phyloP scores from a whole-genome alignment of 2,113 vertebrate species.

The Pterocles burchelli region DNA sequence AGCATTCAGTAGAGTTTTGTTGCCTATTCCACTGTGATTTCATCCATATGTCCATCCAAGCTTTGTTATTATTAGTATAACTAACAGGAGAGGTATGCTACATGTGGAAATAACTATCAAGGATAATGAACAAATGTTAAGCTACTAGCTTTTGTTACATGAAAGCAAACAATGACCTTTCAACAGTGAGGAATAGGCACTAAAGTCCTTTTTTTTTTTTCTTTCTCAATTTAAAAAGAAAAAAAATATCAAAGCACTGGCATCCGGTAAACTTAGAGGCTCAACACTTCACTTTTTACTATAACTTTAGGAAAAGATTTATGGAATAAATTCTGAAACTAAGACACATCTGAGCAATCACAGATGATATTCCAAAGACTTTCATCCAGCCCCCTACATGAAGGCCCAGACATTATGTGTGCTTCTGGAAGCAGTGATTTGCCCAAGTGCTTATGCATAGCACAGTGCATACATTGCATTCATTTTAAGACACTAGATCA shows the following conservation, averaged over 20 bases:
- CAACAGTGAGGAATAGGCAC: neutral
- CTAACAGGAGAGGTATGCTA: neutral
- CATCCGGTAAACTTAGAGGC: neutral
- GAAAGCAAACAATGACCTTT: neutral
- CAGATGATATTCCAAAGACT: neutral
- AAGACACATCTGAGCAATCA: neutral
- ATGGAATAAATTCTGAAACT: neutral
- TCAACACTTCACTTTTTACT: neutral
- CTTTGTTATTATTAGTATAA: neutral
- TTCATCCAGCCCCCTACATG: neutral
- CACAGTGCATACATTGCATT: neutral
- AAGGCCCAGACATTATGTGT: neutral
- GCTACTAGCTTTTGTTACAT: neutral
- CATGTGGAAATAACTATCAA: neutral
- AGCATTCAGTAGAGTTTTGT: neutral
- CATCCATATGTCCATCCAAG: neutral
- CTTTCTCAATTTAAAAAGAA: constrained; percentile 28
- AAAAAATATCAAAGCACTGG: neutral
- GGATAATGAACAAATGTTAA: neutral
- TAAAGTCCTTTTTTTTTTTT: constrained; percentile 8
- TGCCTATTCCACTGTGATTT: neutral
- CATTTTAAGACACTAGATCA: constrained; percentile 25
- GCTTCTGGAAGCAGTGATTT: neutral
- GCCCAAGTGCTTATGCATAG: neutral
- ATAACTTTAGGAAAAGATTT: neutral